These are phyloP conservation scores for Struthidea cinerea DNA, from an alignment of 2,113 vertebrate species.

Conservation along the genomic window DNA sequence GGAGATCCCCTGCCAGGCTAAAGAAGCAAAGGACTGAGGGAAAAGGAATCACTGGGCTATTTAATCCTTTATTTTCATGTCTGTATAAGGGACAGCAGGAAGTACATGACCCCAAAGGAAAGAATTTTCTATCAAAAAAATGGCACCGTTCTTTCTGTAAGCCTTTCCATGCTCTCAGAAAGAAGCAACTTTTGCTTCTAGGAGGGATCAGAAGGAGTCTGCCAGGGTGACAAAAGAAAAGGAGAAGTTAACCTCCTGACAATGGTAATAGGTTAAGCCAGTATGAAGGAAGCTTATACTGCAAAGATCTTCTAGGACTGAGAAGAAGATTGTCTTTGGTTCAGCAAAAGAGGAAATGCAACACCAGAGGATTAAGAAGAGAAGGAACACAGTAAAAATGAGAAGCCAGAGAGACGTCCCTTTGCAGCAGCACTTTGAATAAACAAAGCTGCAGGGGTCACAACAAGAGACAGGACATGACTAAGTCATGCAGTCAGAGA, in stretches of 20 bases:
- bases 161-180: background rate
- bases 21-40: constrained; percentile 15
- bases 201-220: constrained; percentile 26
- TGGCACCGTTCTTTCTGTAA: background rate
- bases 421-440: background rate
- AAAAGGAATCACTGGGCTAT: constrained; percentile 20
- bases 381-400: background rate
- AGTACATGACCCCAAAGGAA: constrained; percentile 10
- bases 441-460: background rate
- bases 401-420: background rate
- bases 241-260: constrained; percentile 48
- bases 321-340: constrained; percentile 13
- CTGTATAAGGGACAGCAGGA: constrained; percentile 40
- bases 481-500: background rate
- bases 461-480: background rate
- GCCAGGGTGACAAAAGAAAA: constrained; percentile 20
- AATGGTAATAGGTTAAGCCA: constrained; percentile 4
- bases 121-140: constrained; percentile 34
- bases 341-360: constrained; percentile 1
- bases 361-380: background rate
- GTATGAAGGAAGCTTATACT: background rate
- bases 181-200: constrained; percentile 24
- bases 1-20: constrained; percentile 17
- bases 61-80: constrained; percentile 37
- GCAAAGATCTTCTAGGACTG: background rate